Percentiles rank a stretch among this genome's conserved stretches.
Conservation (phyloP, 2,888 invertebrate species). For the Vandiemenella viatica region DNA sequence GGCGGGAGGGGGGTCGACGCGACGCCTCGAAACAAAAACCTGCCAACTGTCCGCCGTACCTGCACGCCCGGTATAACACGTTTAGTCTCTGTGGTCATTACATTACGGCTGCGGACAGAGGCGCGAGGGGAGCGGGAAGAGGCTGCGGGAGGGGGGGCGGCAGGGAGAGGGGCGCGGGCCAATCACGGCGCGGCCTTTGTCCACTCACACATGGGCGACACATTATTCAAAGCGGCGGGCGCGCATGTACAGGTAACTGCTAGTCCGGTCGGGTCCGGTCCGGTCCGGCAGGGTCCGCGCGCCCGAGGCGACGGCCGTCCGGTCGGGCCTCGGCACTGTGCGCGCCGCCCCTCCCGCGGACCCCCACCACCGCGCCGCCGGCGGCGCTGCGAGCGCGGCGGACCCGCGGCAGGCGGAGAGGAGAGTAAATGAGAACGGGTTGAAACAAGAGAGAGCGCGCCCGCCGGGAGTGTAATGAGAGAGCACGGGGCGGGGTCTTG, state of each 20-base stretch:
- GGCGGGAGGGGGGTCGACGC: conserved; percentile 4
- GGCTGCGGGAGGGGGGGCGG: conserved; percentile 2
- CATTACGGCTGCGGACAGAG: neutral
- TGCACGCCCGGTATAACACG: neutral
- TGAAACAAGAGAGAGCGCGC: conserved; percentile 9
- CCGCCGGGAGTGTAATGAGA: neutral
- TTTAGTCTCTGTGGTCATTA: conserved; percentile 1
- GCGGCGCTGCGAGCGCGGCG: neutral
- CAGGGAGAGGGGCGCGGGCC: conserved; percentile 1
- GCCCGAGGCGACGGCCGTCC: too few relatives aligned
- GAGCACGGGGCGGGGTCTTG: neutral
- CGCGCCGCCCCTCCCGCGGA: neutral
- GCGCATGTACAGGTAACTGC: too few relatives aligned
- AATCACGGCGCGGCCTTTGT: neutral
- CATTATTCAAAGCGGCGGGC: neutral
- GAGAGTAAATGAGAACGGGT: conserved; percentile 5
- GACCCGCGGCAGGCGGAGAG: neutral
- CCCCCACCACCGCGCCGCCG: neutral
- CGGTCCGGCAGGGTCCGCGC: too few relatives aligned
- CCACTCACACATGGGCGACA: neutral
- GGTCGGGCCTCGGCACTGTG: too few relatives aligned
- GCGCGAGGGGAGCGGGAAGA: neutral
- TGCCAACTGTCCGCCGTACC: neutral
- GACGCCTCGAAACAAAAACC: neutral
- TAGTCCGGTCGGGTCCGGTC: too few relatives aligned